Base-by-base conservation (phyloP, 2,797 vertebrate species). In the Neostethus bicornis region DNA sequence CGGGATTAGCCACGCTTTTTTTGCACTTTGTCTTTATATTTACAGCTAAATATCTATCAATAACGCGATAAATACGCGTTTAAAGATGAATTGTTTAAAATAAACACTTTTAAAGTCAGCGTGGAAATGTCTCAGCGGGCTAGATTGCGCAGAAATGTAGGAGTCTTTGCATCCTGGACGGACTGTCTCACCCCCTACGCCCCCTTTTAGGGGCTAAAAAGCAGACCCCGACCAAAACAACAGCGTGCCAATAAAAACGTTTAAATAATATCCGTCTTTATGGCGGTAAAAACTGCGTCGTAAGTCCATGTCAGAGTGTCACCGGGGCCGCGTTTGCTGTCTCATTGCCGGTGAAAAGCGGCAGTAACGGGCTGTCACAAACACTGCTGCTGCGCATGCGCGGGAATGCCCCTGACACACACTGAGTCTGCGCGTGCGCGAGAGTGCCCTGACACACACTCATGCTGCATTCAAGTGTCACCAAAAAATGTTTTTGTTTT, bases 291-390 rank as follows among this genome's bases (percentile, higher is more conserved):
- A 73, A 64, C 66, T 49, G 41, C 4, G 28, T 9, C 17, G 16
- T 46, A 60, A 75, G 66, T 81, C 82, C 88, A 83, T 80, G 13
- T 57, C 67, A 23, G 9, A n/a, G 17, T 54, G 41, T 73, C 10
- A 44, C 43, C 16, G 41, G 48, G 54, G 52, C 70, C 44, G 81
- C 66, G 85, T 90, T 90, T 91, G 91, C 91, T 90, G 90, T 91
- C 61, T 92, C 91, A 91, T 89, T 81, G 84, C 87, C 88, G 83
- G 83, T 39, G 68, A 86, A 37, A 14, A 66, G 49, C 71, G 46
- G 72, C 72, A 61, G 78, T 72, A 83, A 75, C 80, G 60, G 68
- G 62, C 64, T 83, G 83, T 81, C 81, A 87, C 80, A 85, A 85
- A 81, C 77, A 84, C 50, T 23, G 2, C 0, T 0, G 13, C 1